Evolutionary conservation across 2,113 vertebrate species (phyloP).

Genomic region (Callipepla squamata): DNA sequence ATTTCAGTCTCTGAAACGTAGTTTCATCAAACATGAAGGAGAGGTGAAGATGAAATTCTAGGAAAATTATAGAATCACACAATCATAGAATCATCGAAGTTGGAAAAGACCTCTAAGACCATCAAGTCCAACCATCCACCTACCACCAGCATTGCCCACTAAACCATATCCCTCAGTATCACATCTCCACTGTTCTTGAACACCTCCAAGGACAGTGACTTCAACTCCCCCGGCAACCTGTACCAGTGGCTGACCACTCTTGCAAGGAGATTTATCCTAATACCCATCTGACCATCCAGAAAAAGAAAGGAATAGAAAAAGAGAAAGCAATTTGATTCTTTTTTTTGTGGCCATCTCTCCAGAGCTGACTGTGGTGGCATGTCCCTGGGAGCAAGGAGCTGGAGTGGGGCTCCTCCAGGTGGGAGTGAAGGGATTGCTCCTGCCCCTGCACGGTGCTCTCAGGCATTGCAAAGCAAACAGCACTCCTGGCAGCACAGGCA

Average conservation of each 20-base stretch:
- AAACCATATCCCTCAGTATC: no score
- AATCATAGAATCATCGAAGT: no score
- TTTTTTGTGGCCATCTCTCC: not conserved
- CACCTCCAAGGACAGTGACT: no score
- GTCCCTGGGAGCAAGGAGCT: not conserved
- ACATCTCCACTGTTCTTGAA: no score
- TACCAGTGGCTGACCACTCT: no score
- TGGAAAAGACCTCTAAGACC: no score
- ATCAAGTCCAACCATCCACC: no score
- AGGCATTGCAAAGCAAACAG: not conserved
- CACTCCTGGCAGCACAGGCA: not conserved
- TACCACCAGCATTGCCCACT: no score
- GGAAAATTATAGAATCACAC: not conserved
- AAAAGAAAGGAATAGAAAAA: not conserved
- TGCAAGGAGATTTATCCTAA: no score
- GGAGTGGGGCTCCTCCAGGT: not conserved
- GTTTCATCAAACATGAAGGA: not conserved
- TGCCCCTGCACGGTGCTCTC: rapidly evolving
- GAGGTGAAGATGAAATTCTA: not conserved
- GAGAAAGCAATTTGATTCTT: not conserved
- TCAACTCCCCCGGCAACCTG: no score
- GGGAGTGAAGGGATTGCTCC: not conserved
- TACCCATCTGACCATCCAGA: not conserved
- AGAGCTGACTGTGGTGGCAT: not conserved
- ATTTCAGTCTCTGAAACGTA: not conserved